Evolutionary conservation across 2,888 invertebrate species (phyloP).

Genomic region (Acrobasis suavella): DNA sequence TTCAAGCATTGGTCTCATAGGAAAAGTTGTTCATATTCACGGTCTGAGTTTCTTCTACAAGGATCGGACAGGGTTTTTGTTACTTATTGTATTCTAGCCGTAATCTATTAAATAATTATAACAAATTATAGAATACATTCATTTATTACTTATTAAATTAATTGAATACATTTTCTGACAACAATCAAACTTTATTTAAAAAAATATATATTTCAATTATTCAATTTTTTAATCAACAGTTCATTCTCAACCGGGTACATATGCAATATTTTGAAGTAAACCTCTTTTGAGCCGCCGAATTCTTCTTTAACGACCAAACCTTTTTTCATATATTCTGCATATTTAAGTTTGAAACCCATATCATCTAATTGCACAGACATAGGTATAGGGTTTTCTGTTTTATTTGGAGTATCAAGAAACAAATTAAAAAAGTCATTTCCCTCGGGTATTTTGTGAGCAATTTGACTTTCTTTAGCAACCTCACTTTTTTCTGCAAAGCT

Average conservation of each 20-base stretch:
- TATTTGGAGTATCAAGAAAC: conserved; percentile 38
- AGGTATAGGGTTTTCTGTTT: conserved; percentile 34
- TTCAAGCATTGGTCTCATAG: too few relatives aligned
- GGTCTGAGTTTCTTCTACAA: too few relatives aligned
- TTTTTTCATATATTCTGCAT: conserved; percentile 52
- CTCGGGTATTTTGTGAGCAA: conserved; percentile 44
- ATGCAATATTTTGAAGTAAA: conserved; percentile 44
- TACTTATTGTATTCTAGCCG: too few relatives aligned
- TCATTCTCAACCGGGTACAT: conserved; percentile 60
- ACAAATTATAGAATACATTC: neutral
- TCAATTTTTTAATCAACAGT: conserved; percentile 32
- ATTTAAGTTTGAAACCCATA: conserved; percentile 61
- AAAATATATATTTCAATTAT: neutral
- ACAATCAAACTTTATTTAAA: neutral
- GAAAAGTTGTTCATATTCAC: too few relatives aligned
- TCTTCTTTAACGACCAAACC: conserved; percentile 32
- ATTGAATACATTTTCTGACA: neutral
- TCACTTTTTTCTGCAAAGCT: conserved; percentile 47
- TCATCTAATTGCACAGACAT: conserved; percentile 62
- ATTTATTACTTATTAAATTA: neutral
- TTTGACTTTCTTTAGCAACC: neutral
- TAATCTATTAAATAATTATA: neutral
- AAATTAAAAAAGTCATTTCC: conserved; percentile 49
- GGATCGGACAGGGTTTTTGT: too few relatives aligned
- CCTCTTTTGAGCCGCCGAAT: conserved; percentile 39